Evolutionary conservation across 2,113 vertebrate genomes (phyloP), one percentile per base, ranked within the genome.

Genomic region (Platichthys flesus): DNA sequence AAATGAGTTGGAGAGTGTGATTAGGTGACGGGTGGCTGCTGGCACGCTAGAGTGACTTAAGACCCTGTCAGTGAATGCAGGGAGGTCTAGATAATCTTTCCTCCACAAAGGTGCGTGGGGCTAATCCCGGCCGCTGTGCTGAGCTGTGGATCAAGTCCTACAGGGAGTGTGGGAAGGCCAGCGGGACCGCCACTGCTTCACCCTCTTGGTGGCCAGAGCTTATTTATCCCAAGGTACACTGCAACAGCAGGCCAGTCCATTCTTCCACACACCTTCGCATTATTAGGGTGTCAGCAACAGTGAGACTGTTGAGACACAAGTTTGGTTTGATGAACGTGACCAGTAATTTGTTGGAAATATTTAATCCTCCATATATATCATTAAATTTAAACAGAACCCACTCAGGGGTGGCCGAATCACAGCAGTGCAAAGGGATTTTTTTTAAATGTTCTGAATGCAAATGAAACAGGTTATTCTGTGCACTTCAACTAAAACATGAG

Each of bases 71-170:
- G 81, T 93, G 88, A 95, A 92, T 93, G 85, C 93, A 93, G 91
- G 90, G 93, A 94, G 93, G 93, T 93, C 93, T 86, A 79, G 91
- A 88, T 94, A 93, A 95, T 94, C 93, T 93, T 87, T 90, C 84
- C 85, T 89, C 92, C 92, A 94, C 90, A 94, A 93, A 94, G 88
- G 93, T 94, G 92, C 67, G 84, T 82, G 78, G 91, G 90, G 87
- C 86, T 94, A 94, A 95, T 94, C 94, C 89, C 83, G 73, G 86
- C 85, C 56, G 84, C 92, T 87, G 90, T 82, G 79, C 86, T 92
- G 88, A 93, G 87, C 88, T 71, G 83, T 88, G 90, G 90, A 93
- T 93, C 91, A 94, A 87, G 89, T 89, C 89, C 85, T 86, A 84
- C 85, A 88, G 90, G 88, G 86, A 92, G 90, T 94, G 93, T 94